Conservation (phyloP, 2,888 invertebrate species). For the Harpalus rubripes region DNA sequence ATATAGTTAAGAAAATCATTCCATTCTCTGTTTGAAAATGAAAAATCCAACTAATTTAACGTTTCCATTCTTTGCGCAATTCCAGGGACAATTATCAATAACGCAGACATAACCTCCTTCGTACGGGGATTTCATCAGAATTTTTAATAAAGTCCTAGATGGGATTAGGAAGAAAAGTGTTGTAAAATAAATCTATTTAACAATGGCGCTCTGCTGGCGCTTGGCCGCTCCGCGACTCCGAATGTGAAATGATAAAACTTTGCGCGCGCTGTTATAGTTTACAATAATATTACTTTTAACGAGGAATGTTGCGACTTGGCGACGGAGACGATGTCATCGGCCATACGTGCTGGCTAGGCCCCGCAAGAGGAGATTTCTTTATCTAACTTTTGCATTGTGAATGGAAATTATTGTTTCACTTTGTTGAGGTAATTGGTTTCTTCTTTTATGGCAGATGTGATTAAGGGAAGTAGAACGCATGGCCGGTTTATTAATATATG, state of each 20-base stretch:
- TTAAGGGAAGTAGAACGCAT: neutral
- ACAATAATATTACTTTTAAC: slow-evolving; percentile 67
- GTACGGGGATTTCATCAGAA: slow-evolving; percentile 62
- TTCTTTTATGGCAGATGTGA: neutral
- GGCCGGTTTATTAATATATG: neutral
- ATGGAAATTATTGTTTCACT: slow-evolving; percentile 3
- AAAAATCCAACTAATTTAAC: slow-evolving; percentile 25
- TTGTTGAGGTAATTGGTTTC: neutral
- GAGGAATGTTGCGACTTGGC: slow-evolving; percentile 62
- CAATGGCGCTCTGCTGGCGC: slow-evolving; percentile 36
- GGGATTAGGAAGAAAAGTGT: slow-evolving; percentile 64
- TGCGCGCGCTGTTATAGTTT: slow-evolving; percentile 64
- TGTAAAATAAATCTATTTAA: slow-evolving; percentile 67
- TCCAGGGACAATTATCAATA: slow-evolving; percentile 62
- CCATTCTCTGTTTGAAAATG: neutral
- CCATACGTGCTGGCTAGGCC: slow-evolving; percentile 14
- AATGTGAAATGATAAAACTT: slow-evolving; percentile 67
- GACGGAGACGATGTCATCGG: slow-evolving; percentile 58
- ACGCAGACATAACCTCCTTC: slow-evolving; percentile 42
- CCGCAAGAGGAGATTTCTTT: neutral
- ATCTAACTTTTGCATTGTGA: slow-evolving; percentile 1
- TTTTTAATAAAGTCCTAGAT: slow-evolving; percentile 67
- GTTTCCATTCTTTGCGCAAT: slow-evolving; percentile 24
- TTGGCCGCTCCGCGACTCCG: neutral
- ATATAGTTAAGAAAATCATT: neutral